Evolutionary conservation across 2,888 invertebrate genomes (phyloP).

Genomic region (Neocrepidodera transversa): DNA sequence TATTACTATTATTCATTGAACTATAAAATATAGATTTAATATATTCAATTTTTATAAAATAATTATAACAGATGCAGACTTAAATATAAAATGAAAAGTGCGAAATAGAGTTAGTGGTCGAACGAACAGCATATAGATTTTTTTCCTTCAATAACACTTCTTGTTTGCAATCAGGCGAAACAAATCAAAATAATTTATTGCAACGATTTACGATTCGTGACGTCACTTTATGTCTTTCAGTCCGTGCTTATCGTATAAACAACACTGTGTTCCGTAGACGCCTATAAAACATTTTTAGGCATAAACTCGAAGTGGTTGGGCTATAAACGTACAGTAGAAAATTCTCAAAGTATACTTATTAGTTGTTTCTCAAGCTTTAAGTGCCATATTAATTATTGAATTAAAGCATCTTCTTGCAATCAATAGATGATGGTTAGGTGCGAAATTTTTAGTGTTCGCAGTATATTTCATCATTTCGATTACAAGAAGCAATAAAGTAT

Average conservation of each 20-base stretch:
- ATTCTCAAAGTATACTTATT: constrained; percentile 40
- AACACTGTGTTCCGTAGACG: constrained; percentile 47
- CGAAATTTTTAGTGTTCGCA: constrained; percentile 8
- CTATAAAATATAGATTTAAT: too few relatives aligned
- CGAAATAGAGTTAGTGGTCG: constrained; percentile 14
- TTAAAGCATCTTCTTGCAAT: constrained; percentile 17
- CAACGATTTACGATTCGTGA: constrained; percentile 54
- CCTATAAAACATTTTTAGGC: constrained; percentile 48
- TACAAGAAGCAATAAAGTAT: constrained; percentile 15
- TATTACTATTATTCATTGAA: too few relatives aligned
- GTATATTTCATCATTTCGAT: constrained; percentile 11
- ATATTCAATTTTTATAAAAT: too few relatives aligned
- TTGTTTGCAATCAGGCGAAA: constrained; percentile 54
- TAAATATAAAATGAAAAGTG: too few relatives aligned
- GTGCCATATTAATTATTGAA: constrained; percentile 38
- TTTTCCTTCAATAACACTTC: constrained; percentile 46
- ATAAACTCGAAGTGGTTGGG: constrained; percentile 43
- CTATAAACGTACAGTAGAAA: constrained; percentile 39
- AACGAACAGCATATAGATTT: constrained; percentile 25
- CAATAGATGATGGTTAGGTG: constrained; percentile 12
- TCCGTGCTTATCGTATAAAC: constrained; percentile 54
- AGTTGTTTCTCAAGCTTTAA: constrained; percentile 37
- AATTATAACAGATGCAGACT: too few relatives aligned
- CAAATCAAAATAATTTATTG: constrained; percentile 57
- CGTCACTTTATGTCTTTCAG: constrained; percentile 54